Conservation (phyloP, 2,113 vertebrate species). For the Acrocephalus kingi region DNA sequence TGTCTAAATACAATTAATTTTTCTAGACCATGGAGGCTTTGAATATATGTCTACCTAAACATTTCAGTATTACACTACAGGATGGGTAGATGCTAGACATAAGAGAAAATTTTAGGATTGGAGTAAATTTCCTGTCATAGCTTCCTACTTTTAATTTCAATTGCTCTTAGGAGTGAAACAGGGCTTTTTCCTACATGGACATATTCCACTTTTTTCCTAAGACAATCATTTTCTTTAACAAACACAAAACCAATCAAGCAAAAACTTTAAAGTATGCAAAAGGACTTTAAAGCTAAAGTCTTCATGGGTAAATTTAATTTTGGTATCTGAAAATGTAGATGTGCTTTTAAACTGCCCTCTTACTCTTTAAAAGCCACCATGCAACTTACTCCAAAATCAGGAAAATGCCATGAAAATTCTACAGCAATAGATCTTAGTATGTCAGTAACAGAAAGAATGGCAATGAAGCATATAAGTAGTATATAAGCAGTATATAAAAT, state of each 20-base stretch:
- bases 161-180: neutral
- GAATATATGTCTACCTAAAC: neutral
- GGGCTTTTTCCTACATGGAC: neutral
- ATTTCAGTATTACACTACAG: neutral
- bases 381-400: neutral
- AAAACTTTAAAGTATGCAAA: neutral
- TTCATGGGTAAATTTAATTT: neutral
- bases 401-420: neutral
- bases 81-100: neutral
- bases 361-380: neutral
- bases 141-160: neutral
- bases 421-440: neutral
- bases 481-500: neutral
- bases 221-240: neutral
- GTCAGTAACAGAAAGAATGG: neutral
- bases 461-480: neutral
- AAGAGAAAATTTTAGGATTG: neutral
- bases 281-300: neutral
- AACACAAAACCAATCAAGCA: neutral
- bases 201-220: neutral
- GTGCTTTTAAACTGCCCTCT: neutral
- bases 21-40: neutral
- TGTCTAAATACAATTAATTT: neutral
- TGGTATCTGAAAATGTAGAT: neutral
- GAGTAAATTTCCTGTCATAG: neutral